Evolutionary conservation across 2,888 invertebrate species (phyloP), one percentile per base, ranked within the genome.

Genomic region (Drosophila imparisetae): DNA sequence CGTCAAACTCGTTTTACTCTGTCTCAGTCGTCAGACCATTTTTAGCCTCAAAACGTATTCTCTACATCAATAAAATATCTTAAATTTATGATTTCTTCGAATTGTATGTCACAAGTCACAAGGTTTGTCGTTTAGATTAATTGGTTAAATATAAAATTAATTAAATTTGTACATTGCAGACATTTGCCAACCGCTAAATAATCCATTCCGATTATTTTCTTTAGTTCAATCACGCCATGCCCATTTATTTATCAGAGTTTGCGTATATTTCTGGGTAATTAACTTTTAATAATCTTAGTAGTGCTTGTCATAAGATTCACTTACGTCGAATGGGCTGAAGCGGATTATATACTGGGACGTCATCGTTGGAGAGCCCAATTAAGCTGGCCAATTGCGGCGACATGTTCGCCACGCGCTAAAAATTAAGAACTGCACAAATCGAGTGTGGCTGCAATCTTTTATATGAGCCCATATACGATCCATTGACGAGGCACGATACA

Each of bases 371-470:
- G 24, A 83, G 70, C 15, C 72, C 83, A 5, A 85, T 45, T 40
- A 85, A 54, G 29, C 40, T 66, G 32, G 78, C 83, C 68, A 82
- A 66, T 27, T 75, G 48, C 21, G 75, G 62, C 11, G 71, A 67
- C 80, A 78, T 78, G 45, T 64, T 66, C 45, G 29, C 34, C n/a
- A 27, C 52, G 29, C 32, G 30, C 6, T 32, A 21, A 15, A n/a
- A 55, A 49, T 27, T 8, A 1, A 30, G 32, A 27, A 34, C 29
- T 45, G 32, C 63, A 27, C 48, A 63, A 64, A 24, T 36, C 13
- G 15, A 48, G 24, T 63, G 57, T 66, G 58, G 50, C 61, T 55
- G 52, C 61, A 48, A 63, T 34, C 15, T 77, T 84, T 66, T 81
- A 78, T 66, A 71, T 29, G 24, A 45, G 40, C 42, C 11, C 15